Conservation (phyloP, 2,113 vertebrate genomes). For the Bufo gargarizans region DNA sequence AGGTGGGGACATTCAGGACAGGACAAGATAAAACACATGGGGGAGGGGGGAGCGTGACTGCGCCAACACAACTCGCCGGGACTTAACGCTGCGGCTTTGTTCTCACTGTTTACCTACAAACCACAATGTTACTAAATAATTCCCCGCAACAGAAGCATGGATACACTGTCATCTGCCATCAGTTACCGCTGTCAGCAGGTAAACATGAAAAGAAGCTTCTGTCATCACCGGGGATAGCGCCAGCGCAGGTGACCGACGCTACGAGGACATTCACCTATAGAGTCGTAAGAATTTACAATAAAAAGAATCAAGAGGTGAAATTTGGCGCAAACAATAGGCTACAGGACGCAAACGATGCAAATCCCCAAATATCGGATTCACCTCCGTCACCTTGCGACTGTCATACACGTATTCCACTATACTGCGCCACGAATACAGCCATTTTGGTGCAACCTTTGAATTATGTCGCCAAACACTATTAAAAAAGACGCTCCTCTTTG, state of each 20-base stretch:
- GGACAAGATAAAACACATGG: neutral
- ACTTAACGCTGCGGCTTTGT: neutral
- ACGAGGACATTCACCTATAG: neutral
- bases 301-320: neutral
- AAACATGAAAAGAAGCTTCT: neutral
- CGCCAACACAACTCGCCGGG: neutral
- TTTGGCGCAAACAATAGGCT: too few relatives aligned
- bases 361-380: too few relatives aligned
- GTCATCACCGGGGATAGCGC: neutral
- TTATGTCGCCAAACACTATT: too few relatives aligned
- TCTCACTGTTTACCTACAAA: conserved; percentile 6
- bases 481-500: too few relatives aligned
- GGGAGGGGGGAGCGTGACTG: neutral
- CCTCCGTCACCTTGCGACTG: too few relatives aligned
- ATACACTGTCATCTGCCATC: neutral
- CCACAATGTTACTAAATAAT: too few relatives aligned
- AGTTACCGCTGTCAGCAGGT: neutral
- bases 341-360: too few relatives aligned
- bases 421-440: too few relatives aligned
- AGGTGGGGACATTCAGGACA: neutral
- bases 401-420: too few relatives aligned
- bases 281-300: neutral
- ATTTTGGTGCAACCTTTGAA: too few relatives aligned
- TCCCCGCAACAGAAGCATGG: neutral
- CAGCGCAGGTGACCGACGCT: neutral